These are phyloP conservation scores for Andrena chrysosceles DNA, from an alignment of 2,888 invertebrate species.

Conservation along the genomic window DNA sequence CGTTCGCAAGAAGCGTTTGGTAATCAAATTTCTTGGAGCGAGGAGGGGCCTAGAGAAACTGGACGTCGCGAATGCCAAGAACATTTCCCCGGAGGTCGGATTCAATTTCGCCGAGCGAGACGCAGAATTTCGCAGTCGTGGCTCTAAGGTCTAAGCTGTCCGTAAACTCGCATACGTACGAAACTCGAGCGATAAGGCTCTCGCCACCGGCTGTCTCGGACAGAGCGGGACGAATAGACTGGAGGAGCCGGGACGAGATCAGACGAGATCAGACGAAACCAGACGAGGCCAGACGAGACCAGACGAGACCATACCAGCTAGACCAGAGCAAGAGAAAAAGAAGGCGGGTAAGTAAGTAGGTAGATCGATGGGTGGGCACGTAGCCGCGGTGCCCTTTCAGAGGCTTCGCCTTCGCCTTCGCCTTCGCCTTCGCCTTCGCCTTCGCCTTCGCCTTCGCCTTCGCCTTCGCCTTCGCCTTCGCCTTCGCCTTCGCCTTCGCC, in stretches of 20 bases:
- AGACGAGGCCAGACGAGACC: slow-evolving; percentile 10
- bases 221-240: slow-evolving; percentile 19
- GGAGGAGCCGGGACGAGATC: slow-evolving; percentile 11
- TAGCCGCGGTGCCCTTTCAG: neutral
- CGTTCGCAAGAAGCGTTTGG: slow-evolving; percentile 52
- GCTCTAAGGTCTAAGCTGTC: slow-evolving; percentile 68
- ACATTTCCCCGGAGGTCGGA: slow-evolving; percentile 80
- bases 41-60: slow-evolving; percentile 31
- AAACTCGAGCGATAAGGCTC: slow-evolving; percentile 75
- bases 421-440: no score
- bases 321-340: slow-evolving; percentile 1
- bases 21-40: slow-evolving; percentile 69
- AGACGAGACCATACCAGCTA: no score
- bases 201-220: slow-evolving; percentile 69
- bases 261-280: slow-evolving; percentile 3
- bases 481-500: no score
- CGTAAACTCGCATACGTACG: slow-evolving; percentile 71
- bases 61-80: slow-evolving; percentile 70
- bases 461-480: no score
- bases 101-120: slow-evolving; percentile 80
- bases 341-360: slow-evolving; percentile 28
- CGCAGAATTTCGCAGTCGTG: slow-evolving; percentile 75
- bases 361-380: slow-evolving; percentile 24
- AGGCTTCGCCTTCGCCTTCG: no score
- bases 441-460: no score